Base-by-base conservation (phyloP, 2,113 vertebrate species). In the Cacatua alba region DNA sequence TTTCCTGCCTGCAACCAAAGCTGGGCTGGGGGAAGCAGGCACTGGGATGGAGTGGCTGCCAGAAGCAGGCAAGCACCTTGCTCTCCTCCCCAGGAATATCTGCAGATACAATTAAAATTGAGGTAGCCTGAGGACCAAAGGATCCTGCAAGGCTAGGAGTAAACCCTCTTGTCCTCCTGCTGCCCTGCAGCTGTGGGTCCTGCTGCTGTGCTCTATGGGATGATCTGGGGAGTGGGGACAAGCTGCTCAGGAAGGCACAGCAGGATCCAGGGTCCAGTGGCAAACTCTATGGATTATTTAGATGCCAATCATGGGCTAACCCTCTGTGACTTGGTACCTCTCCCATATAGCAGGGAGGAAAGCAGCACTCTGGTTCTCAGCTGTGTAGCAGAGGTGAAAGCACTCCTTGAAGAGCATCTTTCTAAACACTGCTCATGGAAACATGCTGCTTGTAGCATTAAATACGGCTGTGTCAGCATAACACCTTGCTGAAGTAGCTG, bases 401-500 rank as follows among this genome's bases (percentile, higher is more conserved):
- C 51, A 20, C 52, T 63, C 67, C 67, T 79, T 28, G 35, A 92
- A 62, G 48, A 76, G 67, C 82, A 16, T 51, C 35, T 51, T 76
- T 90, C 62, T 44, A 68, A 85, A 49, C 19, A 37, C 52, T 75
- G 70, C 60, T 67, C 6, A 2, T 52, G 55, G 53, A 84, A 91
- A 60, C 33, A 9, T 10, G 4, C 74, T 82, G 81, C 74, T 62
- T 39, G 55, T 62, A 78, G 51, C 43, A 75, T 59, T 78, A 85
- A 94, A 93, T 67, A 75, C 19, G 69, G 81, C 88, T 63, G 70
- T 79, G 88, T 55, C 84, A 90, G 91, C 78, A 95, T 59, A 95
- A 90, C n/a, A 82, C 78, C 88, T 93, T 70, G 85, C 43, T 93
- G 55, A 49, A 77, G 48, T 55, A 86, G 37, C 43, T 3, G 8